phyloP scores from a whole-genome alignment of 2,113 vertebrate genomes.

The Myodes glareolus region DNA sequence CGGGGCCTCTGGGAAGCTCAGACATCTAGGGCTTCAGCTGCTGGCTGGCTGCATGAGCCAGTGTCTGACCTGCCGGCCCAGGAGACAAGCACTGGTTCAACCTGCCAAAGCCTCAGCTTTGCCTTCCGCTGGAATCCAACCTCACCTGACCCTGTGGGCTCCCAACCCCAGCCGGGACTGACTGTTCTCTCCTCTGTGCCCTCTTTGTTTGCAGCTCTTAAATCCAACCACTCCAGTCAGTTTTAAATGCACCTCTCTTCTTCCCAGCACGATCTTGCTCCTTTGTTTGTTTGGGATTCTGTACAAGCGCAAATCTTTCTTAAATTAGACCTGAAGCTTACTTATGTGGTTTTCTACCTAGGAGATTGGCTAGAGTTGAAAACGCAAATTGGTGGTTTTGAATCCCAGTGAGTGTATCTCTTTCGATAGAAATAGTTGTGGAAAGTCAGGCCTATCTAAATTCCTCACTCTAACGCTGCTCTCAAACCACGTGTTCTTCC shows the following conservation, averaged over 20 bases:
- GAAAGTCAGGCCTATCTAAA: background rate
- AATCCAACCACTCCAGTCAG: background rate
- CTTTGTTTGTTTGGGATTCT: conserved; percentile 38
- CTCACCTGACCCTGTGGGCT: background rate
- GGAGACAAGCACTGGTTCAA: background rate
- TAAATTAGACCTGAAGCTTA: background rate
- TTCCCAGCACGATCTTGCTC: background rate
- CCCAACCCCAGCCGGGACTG: background rate
- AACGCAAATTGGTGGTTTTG: background rate
- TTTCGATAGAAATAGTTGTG: background rate
- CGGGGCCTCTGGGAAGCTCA: background rate
- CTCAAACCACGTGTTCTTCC: background rate
- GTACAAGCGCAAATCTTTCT: background rate
- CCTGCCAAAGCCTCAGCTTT: background rate
- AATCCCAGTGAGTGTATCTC: background rate
- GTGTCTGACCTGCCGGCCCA: background rate
- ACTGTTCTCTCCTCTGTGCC: background rate
- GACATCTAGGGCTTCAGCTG: background rate
- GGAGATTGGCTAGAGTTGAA: background rate
- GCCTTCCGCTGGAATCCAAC: background rate
- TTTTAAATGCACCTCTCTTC: conserved; percentile 10
- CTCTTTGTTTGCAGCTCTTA: background rate
- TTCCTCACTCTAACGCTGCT: background rate
- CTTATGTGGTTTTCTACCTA: background rate
- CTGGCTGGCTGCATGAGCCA: background rate